Evolutionary conservation across 2,113 vertebrate species (phyloP).

Genomic region (Silurus meridionalis): DNA sequence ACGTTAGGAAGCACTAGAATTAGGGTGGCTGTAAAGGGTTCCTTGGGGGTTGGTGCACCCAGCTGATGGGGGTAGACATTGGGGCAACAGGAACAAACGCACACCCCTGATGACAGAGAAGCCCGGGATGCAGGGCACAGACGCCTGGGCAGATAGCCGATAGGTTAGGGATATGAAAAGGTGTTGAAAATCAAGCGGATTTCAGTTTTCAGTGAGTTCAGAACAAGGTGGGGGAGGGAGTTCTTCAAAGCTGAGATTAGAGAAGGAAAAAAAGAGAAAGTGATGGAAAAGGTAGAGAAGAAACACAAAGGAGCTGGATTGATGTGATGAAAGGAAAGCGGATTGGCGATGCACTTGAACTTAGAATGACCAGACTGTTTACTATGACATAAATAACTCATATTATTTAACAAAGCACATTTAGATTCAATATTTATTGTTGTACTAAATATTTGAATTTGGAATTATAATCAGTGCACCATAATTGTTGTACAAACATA

Average conservation of each 20-base stretch:
- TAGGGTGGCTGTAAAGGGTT: constrained; percentile 31
- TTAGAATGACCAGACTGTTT: background rate
- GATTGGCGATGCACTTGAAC: constrained; percentile 11
- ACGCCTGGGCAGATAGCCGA: constrained; percentile 47
- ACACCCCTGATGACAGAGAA: constrained; percentile 63
- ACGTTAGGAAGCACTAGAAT: constrained; percentile 42
- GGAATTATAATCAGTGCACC: background rate
- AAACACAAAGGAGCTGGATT: background rate
- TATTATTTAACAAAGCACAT: background rate
- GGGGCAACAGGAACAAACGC: constrained; percentile 38
- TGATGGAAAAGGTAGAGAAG: background rate
- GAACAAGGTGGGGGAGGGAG: constrained; percentile 43
- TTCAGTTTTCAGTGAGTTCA: constrained; percentile 55
- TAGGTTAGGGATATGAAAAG: constrained; percentile 62
- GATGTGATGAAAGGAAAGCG: constrained; percentile 33
- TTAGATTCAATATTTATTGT: background rate
- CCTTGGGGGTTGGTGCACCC: constrained; percentile 40
- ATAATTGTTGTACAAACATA: background rate
- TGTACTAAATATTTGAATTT: background rate
- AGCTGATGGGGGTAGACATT: background rate
- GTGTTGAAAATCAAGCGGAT: constrained; percentile 70
- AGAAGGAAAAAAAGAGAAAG: constrained; percentile 17
- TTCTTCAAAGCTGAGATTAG: constrained; percentile 53
- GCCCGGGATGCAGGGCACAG: constrained; percentile 29
- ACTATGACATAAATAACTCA: background rate